A percentile compares a stretch with the other conserved stretches of the same genome.
phyloP scores from a whole-genome alignment of 2,888 invertebrate species.

The Thysanoteuthis rhombus region DNA sequence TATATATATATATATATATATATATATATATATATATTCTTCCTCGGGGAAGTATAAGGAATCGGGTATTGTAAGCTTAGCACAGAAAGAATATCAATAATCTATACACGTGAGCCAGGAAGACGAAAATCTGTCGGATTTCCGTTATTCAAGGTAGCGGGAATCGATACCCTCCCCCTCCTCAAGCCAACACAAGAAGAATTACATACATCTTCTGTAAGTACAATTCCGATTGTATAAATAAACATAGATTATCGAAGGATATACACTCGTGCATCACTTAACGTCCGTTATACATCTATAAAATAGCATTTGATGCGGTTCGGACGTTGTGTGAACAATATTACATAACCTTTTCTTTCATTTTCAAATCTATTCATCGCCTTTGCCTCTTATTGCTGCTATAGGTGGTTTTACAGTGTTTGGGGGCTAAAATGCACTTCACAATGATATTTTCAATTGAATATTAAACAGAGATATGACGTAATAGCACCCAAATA shows the following conservation, averaged over 20 bases:
- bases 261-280: too few relatives aligned
- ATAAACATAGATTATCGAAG: background rate
- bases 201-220: background rate
- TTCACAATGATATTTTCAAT: too few relatives aligned
- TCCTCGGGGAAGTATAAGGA: background rate
- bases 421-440: too few relatives aligned
- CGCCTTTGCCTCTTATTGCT: too few relatives aligned
- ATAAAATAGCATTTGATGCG: too few relatives aligned
- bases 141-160: slow-evolving; percentile 12
- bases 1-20: background rate
- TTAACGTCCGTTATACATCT: too few relatives aligned
- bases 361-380: too few relatives aligned
- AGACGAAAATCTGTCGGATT: background rate
- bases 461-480: too few relatives aligned
- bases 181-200: background rate
- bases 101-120: background rate
- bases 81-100: background rate
- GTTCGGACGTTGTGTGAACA: too few relatives aligned
- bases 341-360: too few relatives aligned
- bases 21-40: background rate
- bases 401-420: too few relatives aligned
- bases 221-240: background rate
- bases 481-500: too few relatives aligned
- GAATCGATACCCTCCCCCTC: background rate
- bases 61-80: background rate